These are phyloP conservation scores for Hipparchia sbordonii DNA, from an alignment of 2,888 invertebrate species.

Conservation along the genomic window DNA sequence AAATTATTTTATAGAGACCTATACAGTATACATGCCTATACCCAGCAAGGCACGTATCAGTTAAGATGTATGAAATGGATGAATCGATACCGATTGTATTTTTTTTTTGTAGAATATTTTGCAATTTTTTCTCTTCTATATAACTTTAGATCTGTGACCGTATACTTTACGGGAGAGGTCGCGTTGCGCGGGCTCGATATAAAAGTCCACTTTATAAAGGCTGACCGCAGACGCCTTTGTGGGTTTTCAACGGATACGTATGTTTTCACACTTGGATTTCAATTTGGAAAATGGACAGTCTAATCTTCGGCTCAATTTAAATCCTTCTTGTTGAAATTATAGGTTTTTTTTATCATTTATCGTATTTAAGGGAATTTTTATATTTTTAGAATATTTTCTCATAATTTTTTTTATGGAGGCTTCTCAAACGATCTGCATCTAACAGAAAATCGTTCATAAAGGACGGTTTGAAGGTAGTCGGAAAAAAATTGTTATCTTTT, in stretches of 20 bases:
- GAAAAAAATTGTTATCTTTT: too few species aligned
- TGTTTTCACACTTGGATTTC: constrained; percentile 35
- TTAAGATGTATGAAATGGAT: not conserved
- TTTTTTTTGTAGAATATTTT: not conserved
- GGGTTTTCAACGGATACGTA: constrained; percentile 51
- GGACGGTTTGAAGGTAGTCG: too few species aligned
- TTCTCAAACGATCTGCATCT: too few species aligned
- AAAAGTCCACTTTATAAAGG: constrained; percentile 74
- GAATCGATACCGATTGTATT: too few species aligned
- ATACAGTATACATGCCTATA: too few species aligned
- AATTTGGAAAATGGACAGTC: constrained; percentile 19
- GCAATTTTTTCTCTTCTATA: constrained; percentile 13
- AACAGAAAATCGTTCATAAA: too few species aligned
- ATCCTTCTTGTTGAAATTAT: not conserved
- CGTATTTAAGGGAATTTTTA: too few species aligned
- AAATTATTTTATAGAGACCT: too few species aligned
- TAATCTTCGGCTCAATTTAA: not conserved
- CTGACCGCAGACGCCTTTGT: constrained; percentile 65
- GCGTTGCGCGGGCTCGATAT: constrained; percentile 71
- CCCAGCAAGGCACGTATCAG: too few species aligned
- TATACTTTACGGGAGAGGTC: constrained; percentile 66
- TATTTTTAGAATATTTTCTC: too few species aligned
- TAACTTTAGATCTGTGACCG: constrained; percentile 42
- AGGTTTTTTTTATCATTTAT: too few species aligned
- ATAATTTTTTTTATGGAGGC: too few species aligned